These are phyloP conservation scores for Microcebus griseorufus DNA, from an alignment of 2,113 vertebrate genomes.

Conservation along the genomic window DNA sequence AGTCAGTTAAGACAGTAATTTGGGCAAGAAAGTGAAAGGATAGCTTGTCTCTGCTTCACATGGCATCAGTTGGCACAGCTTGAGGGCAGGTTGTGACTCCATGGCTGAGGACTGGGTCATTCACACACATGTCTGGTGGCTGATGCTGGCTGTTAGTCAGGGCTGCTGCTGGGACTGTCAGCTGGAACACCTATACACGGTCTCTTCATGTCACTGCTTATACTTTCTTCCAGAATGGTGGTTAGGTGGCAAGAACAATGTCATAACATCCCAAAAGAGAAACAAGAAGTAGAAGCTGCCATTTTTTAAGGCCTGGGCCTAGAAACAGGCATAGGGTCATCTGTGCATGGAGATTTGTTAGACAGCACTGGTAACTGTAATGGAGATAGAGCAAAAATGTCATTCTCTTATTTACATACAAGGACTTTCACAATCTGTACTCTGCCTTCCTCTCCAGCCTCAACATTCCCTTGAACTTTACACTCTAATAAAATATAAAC, in stretches of 20 bases:
- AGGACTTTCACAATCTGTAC: neutral
- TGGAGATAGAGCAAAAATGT: neutral
- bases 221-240: neutral
- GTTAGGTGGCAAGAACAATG: neutral
- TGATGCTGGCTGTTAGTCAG: neutral
- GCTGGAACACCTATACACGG: neutral
- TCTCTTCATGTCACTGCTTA: neutral
- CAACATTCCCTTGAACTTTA: neutral
- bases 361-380: neutral
- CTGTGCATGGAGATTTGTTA: neutral
- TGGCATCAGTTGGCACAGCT: neutral
- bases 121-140: rapidly evolving
- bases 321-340: neutral
- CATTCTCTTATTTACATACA: neutral
- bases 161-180: neutral
- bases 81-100: neutral
- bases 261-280: neutral
- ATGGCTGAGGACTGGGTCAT: neutral
- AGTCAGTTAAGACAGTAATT: neutral
- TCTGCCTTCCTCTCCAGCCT: neutral
- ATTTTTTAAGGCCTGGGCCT: neutral
- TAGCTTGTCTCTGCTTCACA: neutral
- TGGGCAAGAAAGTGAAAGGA: neutral
- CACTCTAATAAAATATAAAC: neutral
- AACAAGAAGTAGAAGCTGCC: neutral